These are phyloP conservation scores for Exephanes ischioxanthus DNA, from an alignment of 2,888 invertebrate species.

Conservation along the genomic window DNA sequence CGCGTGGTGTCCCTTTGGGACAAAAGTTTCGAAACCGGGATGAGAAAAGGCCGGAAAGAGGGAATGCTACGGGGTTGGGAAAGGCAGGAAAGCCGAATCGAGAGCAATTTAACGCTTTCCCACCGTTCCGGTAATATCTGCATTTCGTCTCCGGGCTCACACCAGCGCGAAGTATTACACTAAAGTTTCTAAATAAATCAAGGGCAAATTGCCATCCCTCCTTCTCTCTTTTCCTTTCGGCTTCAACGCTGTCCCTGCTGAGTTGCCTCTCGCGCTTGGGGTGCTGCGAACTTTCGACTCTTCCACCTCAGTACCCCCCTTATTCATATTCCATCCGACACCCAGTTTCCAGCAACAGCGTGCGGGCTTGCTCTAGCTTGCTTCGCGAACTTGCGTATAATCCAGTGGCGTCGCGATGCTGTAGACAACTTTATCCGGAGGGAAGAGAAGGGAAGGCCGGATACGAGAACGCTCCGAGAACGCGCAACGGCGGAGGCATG, in stretches of 20 bases:
- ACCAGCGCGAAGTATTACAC: conserved; percentile 74
- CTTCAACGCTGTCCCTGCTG: conserved; percentile 39
- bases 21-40: conserved; percentile 48
- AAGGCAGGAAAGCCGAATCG: conserved; percentile 41
- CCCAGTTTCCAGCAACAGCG: conserved; percentile 69
- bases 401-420: conserved; percentile 63
- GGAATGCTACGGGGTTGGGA: background rate
- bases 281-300: conserved; percentile 75
- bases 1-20: conserved; percentile 45
- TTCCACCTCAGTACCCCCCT: conserved; percentile 65
- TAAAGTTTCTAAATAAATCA: conserved; percentile 81
- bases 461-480: conserved; percentile 1
- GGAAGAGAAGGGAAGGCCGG: conserved; percentile 3
- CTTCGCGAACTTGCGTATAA: conserved; percentile 71
- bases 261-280: conserved; percentile 47
- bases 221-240: conserved; percentile 24
- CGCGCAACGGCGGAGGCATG: conserved; percentile 18
- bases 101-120: conserved; percentile 77
- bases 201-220: conserved; percentile 77
- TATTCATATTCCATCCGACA: conserved; percentile 72
- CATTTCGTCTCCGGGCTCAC: conserved; percentile 71
- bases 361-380: conserved; percentile 30
- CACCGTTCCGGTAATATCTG: conserved; percentile 73
- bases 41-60: conserved; percentile 27
- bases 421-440: conserved; percentile 54